Evolutionary conservation across 2,113 vertebrate species (phyloP).

Genomic region (Struthidea cinerea): DNA sequence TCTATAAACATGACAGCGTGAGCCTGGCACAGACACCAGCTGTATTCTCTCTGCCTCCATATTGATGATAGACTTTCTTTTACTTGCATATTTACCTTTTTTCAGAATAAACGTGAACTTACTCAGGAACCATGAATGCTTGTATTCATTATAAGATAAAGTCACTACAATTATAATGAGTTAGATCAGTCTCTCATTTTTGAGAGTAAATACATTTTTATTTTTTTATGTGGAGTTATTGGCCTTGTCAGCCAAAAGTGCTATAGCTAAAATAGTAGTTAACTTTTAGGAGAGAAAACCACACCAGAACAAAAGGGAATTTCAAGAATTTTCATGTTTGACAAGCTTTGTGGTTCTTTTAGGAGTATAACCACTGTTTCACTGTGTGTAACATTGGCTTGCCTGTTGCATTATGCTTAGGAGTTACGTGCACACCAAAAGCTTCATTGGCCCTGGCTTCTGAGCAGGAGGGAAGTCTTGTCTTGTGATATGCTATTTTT

Average conservation of each 20-base stretch:
- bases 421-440: neutral
- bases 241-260: neutral
- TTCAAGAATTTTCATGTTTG: neutral
- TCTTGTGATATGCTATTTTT: neutral
- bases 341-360: neutral
- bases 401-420: neutral
- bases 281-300: neutral
- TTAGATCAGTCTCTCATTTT: neutral
- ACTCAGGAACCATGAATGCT: neutral
- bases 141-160: neutral
- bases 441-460: neutral
- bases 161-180: neutral
- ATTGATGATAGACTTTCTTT: neutral
- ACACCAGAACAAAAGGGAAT: neutral
- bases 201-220: neutral
- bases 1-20: neutral
- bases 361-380: neutral
- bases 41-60: neutral
- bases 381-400: neutral
- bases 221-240: neutral
- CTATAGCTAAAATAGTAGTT: neutral
- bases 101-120: neutral
- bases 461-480: neutral
- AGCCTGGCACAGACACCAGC: neutral
- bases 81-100: neutral